Base-by-base conservation (phyloP, 2,797 vertebrate genomes). In the Enteromius treurensis region DNA sequence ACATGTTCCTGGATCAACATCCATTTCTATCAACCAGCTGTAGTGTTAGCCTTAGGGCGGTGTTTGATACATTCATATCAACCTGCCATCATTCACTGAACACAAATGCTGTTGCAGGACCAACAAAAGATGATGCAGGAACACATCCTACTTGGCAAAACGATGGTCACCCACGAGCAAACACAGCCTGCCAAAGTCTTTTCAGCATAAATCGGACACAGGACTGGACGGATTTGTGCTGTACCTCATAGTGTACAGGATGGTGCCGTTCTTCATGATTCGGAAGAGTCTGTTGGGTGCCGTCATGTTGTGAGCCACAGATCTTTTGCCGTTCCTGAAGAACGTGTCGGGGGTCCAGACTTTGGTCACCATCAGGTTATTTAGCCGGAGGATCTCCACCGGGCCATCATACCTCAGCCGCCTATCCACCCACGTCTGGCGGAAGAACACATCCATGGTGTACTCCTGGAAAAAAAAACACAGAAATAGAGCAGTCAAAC, bases 381-480 rank as follows among this genome's bases (percentile, higher is more conserved):
- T 99, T 73, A 99, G 93, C 78, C 97, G 95, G 87, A 99, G 91
- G 90, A 99, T 99, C 94, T 99, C 98, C 85, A 98, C 96, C 0
- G 98, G 97, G 1, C 98, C 97, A 32, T 99, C 97, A 10, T 99
- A 99, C 90, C 92, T 96, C 85, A 99, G 90, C 85, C 98, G 93
- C 88, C 96, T 96, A 92, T 99, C 98, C 84, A 98, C 96, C 98
- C 98, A 99, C 0, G 96, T 99, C 93, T 99, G 98, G 49, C 98
- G 96, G 90, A 99, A 99, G 92, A 99, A 99, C 86, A 99, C 97
- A 87, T 99, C 98, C 97, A 99, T 99, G n/a, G 98, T 99, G 90
- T 99, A 99, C 87, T 99, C 98, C 98, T 99, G 26, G 77, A 82
- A 49, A 55, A 49, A 55, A 32, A 58, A 11, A 34, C 19, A 47